Percentiles rank a stretch among this genome's conserved stretches.
phyloP scores from a whole-genome alignment of 2,113 vertebrate genomes.

The Cercopithecus mona region DNA sequence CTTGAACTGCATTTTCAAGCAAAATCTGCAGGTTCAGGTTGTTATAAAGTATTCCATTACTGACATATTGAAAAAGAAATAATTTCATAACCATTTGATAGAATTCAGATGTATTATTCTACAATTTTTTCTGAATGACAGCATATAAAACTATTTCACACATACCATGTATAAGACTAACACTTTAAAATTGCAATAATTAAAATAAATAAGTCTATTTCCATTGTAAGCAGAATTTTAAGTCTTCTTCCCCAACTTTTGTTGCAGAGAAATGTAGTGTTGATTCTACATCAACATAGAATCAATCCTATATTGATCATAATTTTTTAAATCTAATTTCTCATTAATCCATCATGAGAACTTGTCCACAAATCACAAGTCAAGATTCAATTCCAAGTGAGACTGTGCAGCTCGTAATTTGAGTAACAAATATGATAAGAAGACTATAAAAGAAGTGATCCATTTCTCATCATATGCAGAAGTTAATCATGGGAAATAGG shows the following conservation, averaged over 20 bases:
- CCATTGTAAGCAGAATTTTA: background rate
- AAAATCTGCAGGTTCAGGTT: conserved; percentile 57
- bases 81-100: conserved; percentile 27
- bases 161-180: background rate
- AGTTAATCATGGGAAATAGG: background rate
- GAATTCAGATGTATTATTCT: background rate
- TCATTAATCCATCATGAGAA: background rate
- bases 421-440: background rate
- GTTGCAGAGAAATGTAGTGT: background rate
- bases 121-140: background rate
- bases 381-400: background rate
- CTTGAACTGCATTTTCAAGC: conserved; percentile 53
- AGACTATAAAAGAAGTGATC: background rate
- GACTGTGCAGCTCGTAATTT: background rate
- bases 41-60: conserved; percentile 42
- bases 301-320: background rate
- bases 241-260: background rate
- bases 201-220: background rate
- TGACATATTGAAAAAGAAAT: background rate
- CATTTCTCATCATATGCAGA: background rate
- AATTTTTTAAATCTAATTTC: background rate
- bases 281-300: too few relatives aligned
- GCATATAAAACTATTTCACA: background rate
- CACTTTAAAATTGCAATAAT: background rate
- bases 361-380: background rate